Conservation (phyloP, 2,797 vertebrate genomes). For the Characodon lateralis region DNA sequence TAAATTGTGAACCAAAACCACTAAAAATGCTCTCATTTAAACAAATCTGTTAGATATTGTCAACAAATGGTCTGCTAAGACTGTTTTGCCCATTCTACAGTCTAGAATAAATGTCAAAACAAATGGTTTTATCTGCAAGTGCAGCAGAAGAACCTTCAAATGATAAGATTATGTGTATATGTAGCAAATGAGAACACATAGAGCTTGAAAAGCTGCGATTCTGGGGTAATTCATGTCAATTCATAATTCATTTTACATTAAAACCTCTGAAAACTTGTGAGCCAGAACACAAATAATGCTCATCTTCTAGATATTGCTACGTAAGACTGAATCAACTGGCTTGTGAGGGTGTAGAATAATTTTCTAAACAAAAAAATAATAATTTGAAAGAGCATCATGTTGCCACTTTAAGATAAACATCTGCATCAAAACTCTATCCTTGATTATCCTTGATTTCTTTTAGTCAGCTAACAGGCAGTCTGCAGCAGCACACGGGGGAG, state of each 20-base stretch:
- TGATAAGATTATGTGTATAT: background rate
- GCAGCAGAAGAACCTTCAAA: background rate
- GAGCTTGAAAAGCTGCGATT: background rate
- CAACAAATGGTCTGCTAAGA: background rate
- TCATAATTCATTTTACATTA: background rate
- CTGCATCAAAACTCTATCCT: slow-evolving; percentile 42
- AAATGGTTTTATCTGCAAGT: background rate
- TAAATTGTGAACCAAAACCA: background rate
- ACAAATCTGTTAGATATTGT: background rate
- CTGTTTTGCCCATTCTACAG: background rate
- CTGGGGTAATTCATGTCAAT: background rate
- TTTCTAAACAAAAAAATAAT: no score
- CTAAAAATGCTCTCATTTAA: background rate
- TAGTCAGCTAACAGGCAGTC: background rate
- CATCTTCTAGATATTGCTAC: background rate
- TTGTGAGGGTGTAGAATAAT: background rate
- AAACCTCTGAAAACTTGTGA: background rate
- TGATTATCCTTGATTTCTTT: slow-evolving; percentile 7
- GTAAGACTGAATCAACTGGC: background rate
- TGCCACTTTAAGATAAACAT: slow-evolving; percentile 40
- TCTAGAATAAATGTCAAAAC: background rate
- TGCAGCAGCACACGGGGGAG: background rate
- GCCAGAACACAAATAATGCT: background rate
- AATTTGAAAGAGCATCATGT: no score
- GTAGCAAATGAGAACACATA: no score